Evolutionary conservation across 1,140 invertebrate species (phyloP).

Genomic region (Bradynema listronoti): DNA sequence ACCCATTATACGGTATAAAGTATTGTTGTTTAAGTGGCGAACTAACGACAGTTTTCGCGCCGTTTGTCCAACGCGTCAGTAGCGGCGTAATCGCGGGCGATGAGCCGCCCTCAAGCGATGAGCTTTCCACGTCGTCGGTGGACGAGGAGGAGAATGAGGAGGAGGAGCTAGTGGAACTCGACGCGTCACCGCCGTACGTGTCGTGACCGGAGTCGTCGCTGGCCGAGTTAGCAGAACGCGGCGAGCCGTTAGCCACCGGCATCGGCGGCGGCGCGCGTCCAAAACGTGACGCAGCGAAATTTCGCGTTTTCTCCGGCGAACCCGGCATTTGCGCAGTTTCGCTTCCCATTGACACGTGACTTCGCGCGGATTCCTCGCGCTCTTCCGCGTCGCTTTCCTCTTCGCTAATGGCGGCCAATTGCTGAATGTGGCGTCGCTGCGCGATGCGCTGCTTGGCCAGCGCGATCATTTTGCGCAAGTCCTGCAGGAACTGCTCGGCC

Average conservation of each 20-base stretch:
- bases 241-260: slow-evolving; percentile 19
- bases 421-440: slow-evolving; percentile 24
- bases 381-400: slow-evolving; percentile 20
- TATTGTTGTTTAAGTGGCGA: no score
- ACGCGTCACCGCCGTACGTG: slow-evolving; percentile 13
- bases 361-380: no score
- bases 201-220: slow-evolving; percentile 30
- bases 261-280: neutral
- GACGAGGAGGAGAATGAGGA: no score
- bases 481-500: slow-evolving; percentile 48
- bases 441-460: slow-evolving; percentile 38
- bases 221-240: slow-evolving; percentile 40
- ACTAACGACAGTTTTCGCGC: no score
- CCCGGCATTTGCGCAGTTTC: no score
- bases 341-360: no score
- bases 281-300: neutral
- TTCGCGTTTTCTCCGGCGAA: neutral
- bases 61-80: no score
- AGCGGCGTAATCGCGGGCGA: no score
- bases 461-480: slow-evolving; percentile 48
- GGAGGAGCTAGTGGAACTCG: no score
- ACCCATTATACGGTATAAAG: no score
- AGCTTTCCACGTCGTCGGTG: no score
- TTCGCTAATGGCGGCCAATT: slow-evolving; percentile 14
- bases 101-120: no score